Evolutionary conservation across 2,888 invertebrate species (phyloP).

Genomic region (Mesochorus sp.): DNA sequence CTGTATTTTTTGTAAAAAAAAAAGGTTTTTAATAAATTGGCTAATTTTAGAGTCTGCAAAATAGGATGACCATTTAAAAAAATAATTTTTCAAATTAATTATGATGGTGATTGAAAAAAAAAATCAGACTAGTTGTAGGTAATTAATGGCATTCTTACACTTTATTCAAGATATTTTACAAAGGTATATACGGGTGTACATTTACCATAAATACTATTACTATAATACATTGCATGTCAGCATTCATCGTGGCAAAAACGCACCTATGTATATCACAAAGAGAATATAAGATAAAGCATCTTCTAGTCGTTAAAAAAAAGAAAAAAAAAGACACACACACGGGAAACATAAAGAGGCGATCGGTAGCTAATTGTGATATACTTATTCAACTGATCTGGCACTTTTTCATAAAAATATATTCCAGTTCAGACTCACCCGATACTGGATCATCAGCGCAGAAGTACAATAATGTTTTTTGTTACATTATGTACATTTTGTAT

Average conservation of each 20-base stretch:
- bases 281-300: constrained; percentile 50
- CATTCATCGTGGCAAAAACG: constrained; percentile 39
- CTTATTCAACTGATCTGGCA: background rate
- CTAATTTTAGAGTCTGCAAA: too few species aligned
- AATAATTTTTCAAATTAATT: too few species aligned
- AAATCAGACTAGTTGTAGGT: too few species aligned
- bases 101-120: too few species aligned
- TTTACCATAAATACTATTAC: constrained; percentile 64
- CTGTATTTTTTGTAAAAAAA: too few species aligned
- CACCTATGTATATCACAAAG: constrained; percentile 48
- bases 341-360: background rate
- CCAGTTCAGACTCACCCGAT: background rate
- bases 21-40: too few species aligned
- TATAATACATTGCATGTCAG: constrained; percentile 62
- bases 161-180: constrained; percentile 48
- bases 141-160: too few species aligned
- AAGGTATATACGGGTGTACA: constrained; percentile 47
- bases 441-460: background rate
- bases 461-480: background rate
- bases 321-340: background rate
- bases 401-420: background rate
- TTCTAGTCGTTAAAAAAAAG: constrained; percentile 20
- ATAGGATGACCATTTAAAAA: too few species aligned
- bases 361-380: background rate
- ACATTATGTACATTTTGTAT: background rate